Percentiles rank a stretch among this genome's conserved stretches.
These are phyloP conservation scores for Dasyurus viverrinus DNA, from an alignment of 2,113 vertebrate genomes.

Conservation along the genomic window DNA sequence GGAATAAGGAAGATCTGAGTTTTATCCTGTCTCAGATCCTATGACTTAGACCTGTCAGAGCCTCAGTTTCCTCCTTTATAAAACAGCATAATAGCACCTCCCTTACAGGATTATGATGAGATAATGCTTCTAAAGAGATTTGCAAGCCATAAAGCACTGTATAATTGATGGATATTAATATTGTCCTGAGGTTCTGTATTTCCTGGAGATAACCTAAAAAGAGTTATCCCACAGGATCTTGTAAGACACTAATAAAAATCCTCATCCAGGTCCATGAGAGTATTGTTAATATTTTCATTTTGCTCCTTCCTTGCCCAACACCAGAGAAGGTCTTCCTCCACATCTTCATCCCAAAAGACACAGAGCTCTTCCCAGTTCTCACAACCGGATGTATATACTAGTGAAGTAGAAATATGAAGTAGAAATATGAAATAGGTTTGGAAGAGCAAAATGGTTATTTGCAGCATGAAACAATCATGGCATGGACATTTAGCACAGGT, in stretches of 20 bases:
- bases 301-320: neutral
- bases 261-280: neutral
- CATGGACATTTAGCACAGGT: no score
- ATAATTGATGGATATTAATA: no score
- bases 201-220: neutral
- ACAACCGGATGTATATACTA: neutral
- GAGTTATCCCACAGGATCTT: neutral
- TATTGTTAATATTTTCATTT: neutral
- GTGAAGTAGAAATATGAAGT: no score
- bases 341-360: neutral
- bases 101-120: neutral
- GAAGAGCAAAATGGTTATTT: no score
- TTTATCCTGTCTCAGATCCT: neutral
- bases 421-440: no score
- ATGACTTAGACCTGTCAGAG: neutral
- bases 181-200: neutral
- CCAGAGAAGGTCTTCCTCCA: neutral
- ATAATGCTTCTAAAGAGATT: no score
- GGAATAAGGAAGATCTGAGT: neutral
- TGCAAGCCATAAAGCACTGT: no score
- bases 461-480: no score
- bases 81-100: neutral
- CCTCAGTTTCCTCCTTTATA: neutral
- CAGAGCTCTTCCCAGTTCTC: neutral
- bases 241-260: neutral